These are phyloP conservation scores for Drosophila setifemur DNA, from an alignment of 1,140 invertebrate genomes.

Conservation along the genomic window DNA sequence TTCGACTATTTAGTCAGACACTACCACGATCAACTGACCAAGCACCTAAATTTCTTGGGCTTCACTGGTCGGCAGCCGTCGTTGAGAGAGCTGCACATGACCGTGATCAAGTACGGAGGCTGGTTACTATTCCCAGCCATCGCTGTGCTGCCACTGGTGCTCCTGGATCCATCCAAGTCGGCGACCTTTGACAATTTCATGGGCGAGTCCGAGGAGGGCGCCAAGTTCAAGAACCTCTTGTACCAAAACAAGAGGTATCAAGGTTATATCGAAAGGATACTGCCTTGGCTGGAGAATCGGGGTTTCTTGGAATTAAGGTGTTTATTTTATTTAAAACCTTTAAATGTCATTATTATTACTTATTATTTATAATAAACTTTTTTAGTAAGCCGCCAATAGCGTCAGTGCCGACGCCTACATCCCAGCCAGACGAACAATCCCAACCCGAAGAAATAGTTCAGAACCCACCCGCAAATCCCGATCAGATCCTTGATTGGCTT, in stretches of 20 bases:
- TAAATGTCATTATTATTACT: too few species aligned
- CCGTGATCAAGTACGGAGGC: conserved; percentile 40
- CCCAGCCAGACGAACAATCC: background rate
- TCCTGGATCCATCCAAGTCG: conserved; percentile 49
- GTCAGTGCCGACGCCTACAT: too few species aligned
- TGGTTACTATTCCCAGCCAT: conserved; percentile 30
- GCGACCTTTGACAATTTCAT: conserved; percentile 70
- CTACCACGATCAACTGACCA: conserved; percentile 63
- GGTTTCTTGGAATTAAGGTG: conserved; percentile 54
- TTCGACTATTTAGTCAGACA: conserved; percentile 67
- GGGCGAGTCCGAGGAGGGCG: conserved; percentile 5
- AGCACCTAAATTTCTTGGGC: conserved; percentile 53
- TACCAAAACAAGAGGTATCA: conserved; percentile 51
- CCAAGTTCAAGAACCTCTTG: conserved; percentile 48
- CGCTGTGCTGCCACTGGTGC: conserved; percentile 52
- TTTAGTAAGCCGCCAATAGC: too few species aligned
- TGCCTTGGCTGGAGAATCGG: conserved; percentile 71
- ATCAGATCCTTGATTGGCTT: conserved; percentile 33
- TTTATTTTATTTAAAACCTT: background rate
- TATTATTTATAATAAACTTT: background rate
- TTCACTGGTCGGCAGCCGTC: conserved; percentile 40
- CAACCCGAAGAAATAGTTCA: background rate
- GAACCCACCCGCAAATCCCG: background rate
- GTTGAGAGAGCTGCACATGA: conserved; percentile 54
- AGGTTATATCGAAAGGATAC: conserved; percentile 42